Evolutionary conservation across 2,113 vertebrate species (phyloP), one percentile per base, ranked within the genome.

Genomic region (Panthera tigris): DNA sequence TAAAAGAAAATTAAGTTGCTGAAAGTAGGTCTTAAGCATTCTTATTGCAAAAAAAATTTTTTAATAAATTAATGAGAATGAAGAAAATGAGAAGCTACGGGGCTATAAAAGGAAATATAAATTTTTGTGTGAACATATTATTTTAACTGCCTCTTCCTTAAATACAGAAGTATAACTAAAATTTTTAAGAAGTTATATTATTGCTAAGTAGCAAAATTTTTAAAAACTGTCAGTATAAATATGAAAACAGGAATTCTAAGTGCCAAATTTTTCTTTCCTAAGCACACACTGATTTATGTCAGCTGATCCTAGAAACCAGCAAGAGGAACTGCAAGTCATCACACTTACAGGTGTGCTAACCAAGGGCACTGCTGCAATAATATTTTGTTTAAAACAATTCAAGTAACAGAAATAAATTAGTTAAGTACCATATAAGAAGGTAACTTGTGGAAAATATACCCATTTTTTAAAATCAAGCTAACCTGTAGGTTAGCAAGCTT

Each of bases 341-440:
- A 98, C 85, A 98, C 98, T 98, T 98, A 98, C 98, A 99, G 98
- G 98, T 98, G 97, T 98, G 97, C 97, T 97, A 95, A 98, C 97
- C 97, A 98, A 97, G 96, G 74, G 63, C 80, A 98, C 96, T 96
- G 68, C 81, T 97, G 41, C 95, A 96, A 85, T 85, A 74, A 95
- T 3, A 82, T 84, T 95, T 94, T 92, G 97, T 98, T 98, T 98
- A 97, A 98, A 98, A 82, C 81, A 88, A 92, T 98, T 98, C 97
- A 98, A 99, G 50, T 73, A 98, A 66, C 81, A 18, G 57, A 97
- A 97, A 96, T 85, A 98, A 98, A 93, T 33, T 71, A 92, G 79
- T 92, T 98, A 99, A 99, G 97, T 97, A 99, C 84, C 99, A 98
- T 33, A 97, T 31, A 97, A 81, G 5, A 95, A 97, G 27, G 65